Base-by-base conservation (phyloP, 2,797 vertebrate genomes). In the Schizopygopsis malacanthus region DNA sequence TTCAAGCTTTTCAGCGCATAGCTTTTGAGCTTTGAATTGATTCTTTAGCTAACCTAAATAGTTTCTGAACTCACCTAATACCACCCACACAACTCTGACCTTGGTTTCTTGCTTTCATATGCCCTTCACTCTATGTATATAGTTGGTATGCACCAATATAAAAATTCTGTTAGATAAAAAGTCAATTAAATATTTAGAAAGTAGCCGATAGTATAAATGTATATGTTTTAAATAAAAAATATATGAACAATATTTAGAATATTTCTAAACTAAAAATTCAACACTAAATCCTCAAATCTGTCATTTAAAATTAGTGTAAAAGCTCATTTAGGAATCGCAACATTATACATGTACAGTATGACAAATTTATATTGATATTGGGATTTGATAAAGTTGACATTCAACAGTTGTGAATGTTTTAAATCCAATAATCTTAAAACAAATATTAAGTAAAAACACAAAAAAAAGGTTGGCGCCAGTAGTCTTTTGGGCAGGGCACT, bases 31-130 rank as follows among this genome's bases (percentile, higher is more conserved):
- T 67, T 41, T 59, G 25, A 59, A 72, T 18, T 5, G 13, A 67
- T 71, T 71, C 50, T 22, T 41, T n/a, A 39, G 56, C 63, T 25
- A 67, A 33, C 25, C n/a, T 61, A 59, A 85, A 79, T 84, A 69
- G n/a, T 50, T 33, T 85, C 41, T 63, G 41, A 39, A 22, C 25
- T 72, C 52, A 25, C 33, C 28, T 16, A 22, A 33, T 13, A 43
- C 9, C 41, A 50, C 20, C 33, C 28, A 39, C 33, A 54, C 20
- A 54, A 37, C 47, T 76, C 47, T 7, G 18, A 77, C 50, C 50
- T 79, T 61, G 54, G 54, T 45, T 25, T 15, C 22, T n/a, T 39
- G 45, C 54, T 79, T 25, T 33, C 16, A 72, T 33, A 33, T 9
- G 16, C 11, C 16, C n/a, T 72, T 43, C 13, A 25, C 76, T 73